Evolutionary conservation across 2,888 invertebrate species (phyloP).

Genomic region (Lasius platythorax): DNA sequence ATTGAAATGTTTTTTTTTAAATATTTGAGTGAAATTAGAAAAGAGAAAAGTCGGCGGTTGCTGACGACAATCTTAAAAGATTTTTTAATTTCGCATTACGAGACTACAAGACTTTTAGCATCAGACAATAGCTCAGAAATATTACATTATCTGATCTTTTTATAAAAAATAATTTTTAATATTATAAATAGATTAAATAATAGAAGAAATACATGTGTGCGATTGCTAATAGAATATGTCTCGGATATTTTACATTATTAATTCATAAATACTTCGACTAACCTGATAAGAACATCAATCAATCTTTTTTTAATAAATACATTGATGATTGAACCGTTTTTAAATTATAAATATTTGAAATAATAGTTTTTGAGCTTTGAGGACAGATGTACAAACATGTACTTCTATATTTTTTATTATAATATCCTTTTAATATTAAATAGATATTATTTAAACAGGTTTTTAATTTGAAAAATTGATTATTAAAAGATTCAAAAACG

Average conservation of each 20-base stretch:
- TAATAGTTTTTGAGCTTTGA: neutral
- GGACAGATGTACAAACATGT: neutral
- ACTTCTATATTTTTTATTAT: neutral
- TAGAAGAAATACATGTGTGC: neutral
- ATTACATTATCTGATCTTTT: neutral
- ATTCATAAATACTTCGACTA: neutral
- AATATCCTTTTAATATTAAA: neutral
- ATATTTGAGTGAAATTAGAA: neutral
- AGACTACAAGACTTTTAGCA: neutral
- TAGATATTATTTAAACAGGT: neutral
- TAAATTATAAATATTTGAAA: neutral
- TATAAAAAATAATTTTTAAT: neutral
- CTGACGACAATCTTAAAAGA: conserved; percentile 6
- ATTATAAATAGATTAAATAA: neutral
- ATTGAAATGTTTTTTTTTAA: neutral
- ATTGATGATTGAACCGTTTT: neutral
- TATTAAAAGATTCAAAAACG: neutral
- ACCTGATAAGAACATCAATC: neutral
- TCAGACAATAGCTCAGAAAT: neutral
- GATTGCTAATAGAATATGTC: neutral
- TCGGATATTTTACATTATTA: neutral
- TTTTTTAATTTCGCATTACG: neutral
- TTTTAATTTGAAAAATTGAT: neutral
- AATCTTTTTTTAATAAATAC: neutral
- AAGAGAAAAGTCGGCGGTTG: conserved; percentile 31